Conservation (phyloP, 1,140 invertebrate species). For the Amphibalanus amphitrite region DNA sequence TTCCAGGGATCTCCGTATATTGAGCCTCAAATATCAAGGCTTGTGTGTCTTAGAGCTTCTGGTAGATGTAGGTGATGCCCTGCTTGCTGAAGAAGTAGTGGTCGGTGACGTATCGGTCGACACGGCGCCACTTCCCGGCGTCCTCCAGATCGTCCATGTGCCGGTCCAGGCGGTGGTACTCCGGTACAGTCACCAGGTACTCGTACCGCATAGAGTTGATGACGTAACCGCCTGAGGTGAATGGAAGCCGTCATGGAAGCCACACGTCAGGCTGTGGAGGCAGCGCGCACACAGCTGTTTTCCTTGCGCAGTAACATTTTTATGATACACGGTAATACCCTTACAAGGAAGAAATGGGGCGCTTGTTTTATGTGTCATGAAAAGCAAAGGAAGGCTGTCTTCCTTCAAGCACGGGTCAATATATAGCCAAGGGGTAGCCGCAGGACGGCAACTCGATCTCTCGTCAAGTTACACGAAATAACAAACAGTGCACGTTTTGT, state of each 20-base stretch:
- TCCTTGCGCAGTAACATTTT: neutral
- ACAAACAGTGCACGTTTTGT: too few relatives aligned
- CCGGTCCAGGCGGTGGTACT: constrained; percentile 8
- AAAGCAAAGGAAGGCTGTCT: too few relatives aligned
- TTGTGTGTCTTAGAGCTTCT: too few relatives aligned
- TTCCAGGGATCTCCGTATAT: too few relatives aligned
- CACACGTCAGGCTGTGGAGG: neutral
- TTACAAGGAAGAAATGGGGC: too few relatives aligned
- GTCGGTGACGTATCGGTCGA: neutral
- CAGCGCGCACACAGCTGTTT: neutral
- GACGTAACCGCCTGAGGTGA: constrained; percentile 6
- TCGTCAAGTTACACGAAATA: too few relatives aligned
- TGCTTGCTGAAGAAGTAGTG: neutral
- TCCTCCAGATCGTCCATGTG: constrained; percentile 8
- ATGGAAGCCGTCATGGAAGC: neutral
- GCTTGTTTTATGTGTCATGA: too few relatives aligned
- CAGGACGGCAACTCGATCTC: too few relatives aligned
- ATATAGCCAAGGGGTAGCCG: too few relatives aligned
- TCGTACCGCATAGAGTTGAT: constrained; percentile 11
- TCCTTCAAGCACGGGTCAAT: too few relatives aligned
- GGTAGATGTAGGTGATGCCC: neutral
- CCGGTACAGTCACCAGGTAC: constrained; percentile 9
- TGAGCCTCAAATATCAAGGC: too few relatives aligned
- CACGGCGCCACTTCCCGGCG: constrained; percentile 5
- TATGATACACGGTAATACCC: too few relatives aligned